A percentile compares a stretch with the other conserved stretches of the same genome.
phyloP scores from a whole-genome alignment of 2,113 vertebrate genomes.

The Lophochroa leadbeateri region DNA sequence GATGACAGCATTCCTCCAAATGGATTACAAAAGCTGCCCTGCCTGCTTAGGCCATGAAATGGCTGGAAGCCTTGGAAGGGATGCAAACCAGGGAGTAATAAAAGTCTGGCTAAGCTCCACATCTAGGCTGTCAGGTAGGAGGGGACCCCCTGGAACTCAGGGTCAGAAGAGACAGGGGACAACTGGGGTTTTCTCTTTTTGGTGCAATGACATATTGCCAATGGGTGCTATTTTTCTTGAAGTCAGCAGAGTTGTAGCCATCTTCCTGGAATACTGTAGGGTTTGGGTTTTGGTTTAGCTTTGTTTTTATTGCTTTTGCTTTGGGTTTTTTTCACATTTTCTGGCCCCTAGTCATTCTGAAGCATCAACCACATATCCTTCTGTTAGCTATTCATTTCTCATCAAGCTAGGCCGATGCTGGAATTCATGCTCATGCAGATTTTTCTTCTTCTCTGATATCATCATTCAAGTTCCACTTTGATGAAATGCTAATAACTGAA shows the following conservation, averaged over 20 bases:
- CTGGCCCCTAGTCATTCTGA: background rate
- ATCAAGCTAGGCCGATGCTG: background rate
- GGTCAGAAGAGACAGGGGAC: background rate
- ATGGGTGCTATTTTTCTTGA: background rate
- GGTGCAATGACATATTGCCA: background rate
- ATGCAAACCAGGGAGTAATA: background rate
- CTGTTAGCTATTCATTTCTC: background rate
- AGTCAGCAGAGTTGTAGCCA: background rate
- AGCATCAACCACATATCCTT: background rate
- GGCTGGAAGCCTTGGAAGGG: background rate
- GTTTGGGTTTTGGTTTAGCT: background rate
- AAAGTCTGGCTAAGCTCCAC: background rate
- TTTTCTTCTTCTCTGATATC: slow-evolving; percentile 11
- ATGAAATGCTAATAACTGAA: background rate
- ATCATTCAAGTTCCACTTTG: background rate
- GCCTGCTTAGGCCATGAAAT: background rate
- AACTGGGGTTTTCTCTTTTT: background rate
- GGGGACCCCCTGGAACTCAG: background rate
- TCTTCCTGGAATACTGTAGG: background rate
- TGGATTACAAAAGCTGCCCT: background rate
- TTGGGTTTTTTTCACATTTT: background rate
- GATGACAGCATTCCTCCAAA: slow-evolving; percentile 28
- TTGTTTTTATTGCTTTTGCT: background rate
- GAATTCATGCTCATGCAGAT: background rate
- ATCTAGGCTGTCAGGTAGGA: background rate